Base-by-base conservation (phyloP, 2,888 invertebrate species). In the Ecdyonurus torrentis region DNA sequence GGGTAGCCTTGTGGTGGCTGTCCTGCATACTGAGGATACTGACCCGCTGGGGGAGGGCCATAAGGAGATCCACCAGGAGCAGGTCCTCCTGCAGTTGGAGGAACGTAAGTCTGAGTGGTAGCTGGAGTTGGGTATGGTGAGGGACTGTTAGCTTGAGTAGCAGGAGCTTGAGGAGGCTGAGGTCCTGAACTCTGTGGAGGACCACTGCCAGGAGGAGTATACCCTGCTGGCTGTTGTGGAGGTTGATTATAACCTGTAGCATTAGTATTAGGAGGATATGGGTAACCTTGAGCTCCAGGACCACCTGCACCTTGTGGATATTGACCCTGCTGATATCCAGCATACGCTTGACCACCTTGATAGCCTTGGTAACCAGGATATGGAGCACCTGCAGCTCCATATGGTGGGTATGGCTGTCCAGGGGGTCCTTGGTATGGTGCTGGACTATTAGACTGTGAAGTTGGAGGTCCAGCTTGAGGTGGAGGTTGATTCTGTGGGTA, bases 11-110 rank as follows among this genome's bases (percentile, higher is more conserved):
- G 65, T 15, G 76, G 73, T 18, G 77, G 77, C 58, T 75, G 77
- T 60, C 77, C 77, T 2, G 73, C 74, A 20, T 71, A 69, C 64
- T 74, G 76, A 5, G 74, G 69, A 72, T 90, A 90, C 65, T 83
- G 82, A 64, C 85, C 84, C 67, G 87, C 85, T 3, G 87, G 82
- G 5, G 83, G 86, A 23, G 84, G 85, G 2, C 84, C 85, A 66
- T 86, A 86, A 2, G 85, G 86, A 2, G 85, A 86, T 2, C 83
- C 82, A 1, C 83, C 82, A 70, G 81, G 80, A n/a, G 52, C 50
- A 5, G 59, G 59, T 55, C 66, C 65, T 58, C 62, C 64, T 2
- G 71, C 55, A n/a, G 66, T 61, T 10, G 66, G 66, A 19, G 66
- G 65, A 7, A 61, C 66, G 60, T 66, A 67, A 0, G 67, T 65